Conservation (phyloP, 2,797 vertebrate species). For the Lagocephalus sceleratus region DNA sequence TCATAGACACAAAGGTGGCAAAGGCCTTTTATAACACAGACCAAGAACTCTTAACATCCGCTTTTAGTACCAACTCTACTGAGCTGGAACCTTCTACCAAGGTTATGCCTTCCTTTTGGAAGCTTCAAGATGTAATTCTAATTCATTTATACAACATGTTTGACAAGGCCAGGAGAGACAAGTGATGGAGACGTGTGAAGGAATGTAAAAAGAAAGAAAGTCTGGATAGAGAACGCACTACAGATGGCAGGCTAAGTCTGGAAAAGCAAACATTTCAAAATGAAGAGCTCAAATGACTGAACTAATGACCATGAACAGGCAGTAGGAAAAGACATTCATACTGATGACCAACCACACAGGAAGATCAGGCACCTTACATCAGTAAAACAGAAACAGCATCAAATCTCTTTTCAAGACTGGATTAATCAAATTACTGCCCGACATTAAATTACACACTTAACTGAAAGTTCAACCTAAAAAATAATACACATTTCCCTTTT, state of each 20-base stretch:
- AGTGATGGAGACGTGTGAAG: constrained; percentile 14
- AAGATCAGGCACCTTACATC: constrained; percentile 32
- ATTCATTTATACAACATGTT: not conserved
- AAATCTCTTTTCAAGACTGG: not conserved
- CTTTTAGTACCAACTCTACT: not conserved
- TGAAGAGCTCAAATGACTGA: constrained; percentile 76
- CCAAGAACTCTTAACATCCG: not conserved
- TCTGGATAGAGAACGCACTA: constrained; percentile 56
- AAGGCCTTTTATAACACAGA: no score
- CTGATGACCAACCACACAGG: constrained; percentile 64
- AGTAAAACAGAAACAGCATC: constrained; percentile 24
- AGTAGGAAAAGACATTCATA: constrained; percentile 53
- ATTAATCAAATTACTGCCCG: not conserved
- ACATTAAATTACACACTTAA: constrained; percentile 1
- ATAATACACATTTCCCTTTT: not conserved
- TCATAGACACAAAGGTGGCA: no score
- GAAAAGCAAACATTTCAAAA: constrained; percentile 80
- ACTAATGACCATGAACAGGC: constrained; percentile 60
- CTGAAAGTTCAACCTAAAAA: not conserved
- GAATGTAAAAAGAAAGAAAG: constrained; percentile 14
- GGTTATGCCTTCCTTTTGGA: not conserved
- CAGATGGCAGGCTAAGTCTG: constrained; percentile 59
- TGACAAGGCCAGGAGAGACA: not conserved
- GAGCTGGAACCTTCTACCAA: not conserved
- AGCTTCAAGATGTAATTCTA: not conserved